Percentiles rank a stretch among this genome's conserved stretches.
Conservation (phyloP, 1,140 invertebrate genomes). For the Ditylenchus dipsaci region DNA sequence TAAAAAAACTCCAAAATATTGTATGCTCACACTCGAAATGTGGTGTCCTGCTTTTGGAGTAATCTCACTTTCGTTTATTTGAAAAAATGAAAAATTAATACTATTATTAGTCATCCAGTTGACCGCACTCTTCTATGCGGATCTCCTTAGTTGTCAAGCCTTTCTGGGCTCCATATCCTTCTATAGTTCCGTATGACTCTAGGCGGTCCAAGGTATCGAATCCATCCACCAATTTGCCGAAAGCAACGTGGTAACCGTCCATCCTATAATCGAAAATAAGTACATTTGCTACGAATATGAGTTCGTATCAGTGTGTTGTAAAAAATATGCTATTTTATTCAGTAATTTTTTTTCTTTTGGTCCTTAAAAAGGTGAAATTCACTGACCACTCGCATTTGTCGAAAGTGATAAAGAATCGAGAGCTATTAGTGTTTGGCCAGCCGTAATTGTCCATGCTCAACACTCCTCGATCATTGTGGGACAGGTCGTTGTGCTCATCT, state of each 20-base stretch:
- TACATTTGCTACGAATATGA: background rate
- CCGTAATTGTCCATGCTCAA: conserved; percentile 85
- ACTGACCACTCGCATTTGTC: conserved; percentile 10
- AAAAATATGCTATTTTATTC: too few relatives aligned
- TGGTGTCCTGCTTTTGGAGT: too few relatives aligned
- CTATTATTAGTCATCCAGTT: background rate
- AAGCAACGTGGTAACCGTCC: conserved; percentile 20
- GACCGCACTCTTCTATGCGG: conserved; percentile 8
- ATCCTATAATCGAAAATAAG: conserved; percentile 3
- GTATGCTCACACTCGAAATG: too few relatives aligned
- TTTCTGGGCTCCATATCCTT: conserved; percentile 24
- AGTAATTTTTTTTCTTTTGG: background rate
- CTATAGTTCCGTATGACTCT: conserved; percentile 11
- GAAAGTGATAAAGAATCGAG: conserved; percentile 79
- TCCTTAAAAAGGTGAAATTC: background rate
- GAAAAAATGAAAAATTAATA: too few relatives aligned
- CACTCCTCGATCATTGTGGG: conserved; percentile 81
- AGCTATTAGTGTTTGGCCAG: conserved; percentile 81
- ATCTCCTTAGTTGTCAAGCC: conserved; percentile 14
- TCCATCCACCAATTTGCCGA: conserved; percentile 18
- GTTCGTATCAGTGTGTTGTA: background rate
- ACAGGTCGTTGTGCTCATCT: conserved; percentile 88
- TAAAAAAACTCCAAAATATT: too few relatives aligned
- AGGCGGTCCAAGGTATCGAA: conserved; percentile 17
- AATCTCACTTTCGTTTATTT: too few relatives aligned